These are phyloP conservation scores for Colostygia pectinataria DNA, from an alignment of 2,888 invertebrate species.

Conservation along the genomic window DNA sequence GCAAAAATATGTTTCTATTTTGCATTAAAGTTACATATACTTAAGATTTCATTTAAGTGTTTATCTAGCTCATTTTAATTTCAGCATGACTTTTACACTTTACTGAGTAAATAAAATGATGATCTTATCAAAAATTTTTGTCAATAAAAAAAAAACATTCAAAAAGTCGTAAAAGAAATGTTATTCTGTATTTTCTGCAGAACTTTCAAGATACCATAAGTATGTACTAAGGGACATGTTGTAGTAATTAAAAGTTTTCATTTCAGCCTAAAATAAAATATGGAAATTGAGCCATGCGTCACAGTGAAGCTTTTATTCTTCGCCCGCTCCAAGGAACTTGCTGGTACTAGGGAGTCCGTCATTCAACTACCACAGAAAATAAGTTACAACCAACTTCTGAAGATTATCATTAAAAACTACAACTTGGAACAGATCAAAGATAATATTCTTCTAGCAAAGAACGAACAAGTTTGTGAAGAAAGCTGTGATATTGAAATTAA, in stretches of 20 bases:
- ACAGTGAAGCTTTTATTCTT: conserved; percentile 92
- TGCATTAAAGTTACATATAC: too few species aligned
- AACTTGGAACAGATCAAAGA: conserved; percentile 86
- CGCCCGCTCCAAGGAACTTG: conserved; percentile 93
- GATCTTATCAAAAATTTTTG: too few species aligned
- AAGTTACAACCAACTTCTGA: conserved; percentile 83
- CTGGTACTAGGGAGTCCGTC: conserved; percentile 83
- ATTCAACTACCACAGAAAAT: conserved; percentile 79
- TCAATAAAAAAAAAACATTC: too few species aligned
- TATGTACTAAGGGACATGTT: too few species aligned
- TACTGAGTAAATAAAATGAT: too few species aligned
- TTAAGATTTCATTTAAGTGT: too few species aligned
- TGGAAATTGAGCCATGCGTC: conserved; percentile 74
- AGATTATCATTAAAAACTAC: conserved; percentile 83
- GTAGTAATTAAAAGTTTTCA: not conserved
- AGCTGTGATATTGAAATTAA: conserved; percentile 81
- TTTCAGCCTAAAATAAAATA: conserved; percentile 50
- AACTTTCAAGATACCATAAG: too few species aligned
- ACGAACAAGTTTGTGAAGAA: conserved; percentile 89
- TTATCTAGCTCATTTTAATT: too few species aligned
- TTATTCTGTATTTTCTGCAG: not conserved
- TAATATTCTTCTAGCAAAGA: conserved; percentile 90
- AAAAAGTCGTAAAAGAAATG: not conserved
- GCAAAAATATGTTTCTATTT: too few species aligned
- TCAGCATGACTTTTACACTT: too few species aligned